Evolutionary conservation across 2,797 vertebrate species (phyloP), one percentile per base, ranked within the genome.

Genomic region (Limnodromus scolopaceus): DNA sequence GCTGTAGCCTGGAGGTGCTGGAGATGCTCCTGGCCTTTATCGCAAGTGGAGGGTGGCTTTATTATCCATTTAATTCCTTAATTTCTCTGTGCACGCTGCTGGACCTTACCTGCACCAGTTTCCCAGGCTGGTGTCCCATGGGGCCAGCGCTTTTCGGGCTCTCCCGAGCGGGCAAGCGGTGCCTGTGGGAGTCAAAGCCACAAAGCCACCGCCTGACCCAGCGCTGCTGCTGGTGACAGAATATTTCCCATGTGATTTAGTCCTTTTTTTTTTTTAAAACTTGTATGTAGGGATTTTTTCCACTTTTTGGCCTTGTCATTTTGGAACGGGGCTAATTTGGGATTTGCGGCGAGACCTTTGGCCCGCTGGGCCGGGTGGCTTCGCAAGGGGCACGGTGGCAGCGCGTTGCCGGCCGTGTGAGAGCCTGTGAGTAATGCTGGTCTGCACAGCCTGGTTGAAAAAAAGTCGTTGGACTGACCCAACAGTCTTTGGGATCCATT

Each of bases 211-310:
- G 84, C 84, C 64, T 80, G 90, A 80, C 71, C 54, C 22, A 1
- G 30, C 0, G 0, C 24, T 89, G 57, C 74, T 85, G 89, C 72
- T 16, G 12, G 66, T 79, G 63, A 64, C 53, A 70, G 58, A 72
- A 39, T 77, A 84, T 63, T 95, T 96, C 84, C 94, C 95, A 75
- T 18, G 13, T 91, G 45, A 83, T 88, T 88, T 72, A 24, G 17
- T 7, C 22, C 14, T 51, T 7, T 30, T 61, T 1, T 0, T 71
- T 58, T 60, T 39, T 28, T 25, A n/a, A n/a, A n/a, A n/a, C n/a
- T n/a, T n/a, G 22, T 65, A 25, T 6, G 10, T 28, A 30, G 64
- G 22, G 14, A 10, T 71, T 61, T 60, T 60, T 65, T 45, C 63
- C 45, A 10, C 74, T 92, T 84, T 55, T 46, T 12, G 43, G 49